These are phyloP conservation scores for Pantherophis guttatus DNA, from an alignment of 2,113 vertebrate genomes.

Conservation along the genomic window DNA sequence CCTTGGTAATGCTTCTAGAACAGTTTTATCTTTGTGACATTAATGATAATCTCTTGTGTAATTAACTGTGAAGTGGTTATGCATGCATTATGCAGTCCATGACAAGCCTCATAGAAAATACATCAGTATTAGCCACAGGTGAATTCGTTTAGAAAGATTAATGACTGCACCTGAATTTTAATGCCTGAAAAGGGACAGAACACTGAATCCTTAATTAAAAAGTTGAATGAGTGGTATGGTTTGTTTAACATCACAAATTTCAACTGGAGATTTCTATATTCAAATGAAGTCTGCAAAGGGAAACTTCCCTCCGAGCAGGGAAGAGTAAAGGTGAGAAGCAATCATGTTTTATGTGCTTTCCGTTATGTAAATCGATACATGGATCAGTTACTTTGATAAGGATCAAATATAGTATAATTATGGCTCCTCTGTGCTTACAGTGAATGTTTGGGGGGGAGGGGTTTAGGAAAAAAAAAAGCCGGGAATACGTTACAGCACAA, in stretches of 20 bases:
- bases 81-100: constrained; percentile 78
- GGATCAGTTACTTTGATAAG: constrained; percentile 77
- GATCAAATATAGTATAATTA: constrained; percentile 75
- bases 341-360: constrained; percentile 72
- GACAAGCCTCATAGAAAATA: constrained; percentile 87
- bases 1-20: constrained; percentile 68
- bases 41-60: constrained; percentile 84
- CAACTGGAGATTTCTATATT: constrained; percentile 74
- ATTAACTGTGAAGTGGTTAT: constrained; percentile 81
- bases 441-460: constrained; percentile 28
- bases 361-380: constrained; percentile 75
- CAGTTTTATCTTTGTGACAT: constrained; percentile 81
- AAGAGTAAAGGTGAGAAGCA: constrained; percentile 69
- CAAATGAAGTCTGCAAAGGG: constrained; percentile 70
- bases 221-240: constrained; percentile 82
- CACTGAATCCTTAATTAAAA: constrained; percentile 87
- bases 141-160: constrained; percentile 90
- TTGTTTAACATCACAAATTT: constrained; percentile 85
- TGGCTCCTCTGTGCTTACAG: constrained; percentile 68
- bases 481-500: constrained; percentile 45
- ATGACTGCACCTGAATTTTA: constrained; percentile 87
- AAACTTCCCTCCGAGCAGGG: constrained; percentile 68
- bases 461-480: constrained; percentile 50
- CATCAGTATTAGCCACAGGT: constrained; percentile 89
- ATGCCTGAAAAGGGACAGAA: constrained; percentile 81